These are phyloP conservation scores for Contarinia nasturtii DNA, from an alignment of 1,140 invertebrate species.

Conservation along the genomic window DNA sequence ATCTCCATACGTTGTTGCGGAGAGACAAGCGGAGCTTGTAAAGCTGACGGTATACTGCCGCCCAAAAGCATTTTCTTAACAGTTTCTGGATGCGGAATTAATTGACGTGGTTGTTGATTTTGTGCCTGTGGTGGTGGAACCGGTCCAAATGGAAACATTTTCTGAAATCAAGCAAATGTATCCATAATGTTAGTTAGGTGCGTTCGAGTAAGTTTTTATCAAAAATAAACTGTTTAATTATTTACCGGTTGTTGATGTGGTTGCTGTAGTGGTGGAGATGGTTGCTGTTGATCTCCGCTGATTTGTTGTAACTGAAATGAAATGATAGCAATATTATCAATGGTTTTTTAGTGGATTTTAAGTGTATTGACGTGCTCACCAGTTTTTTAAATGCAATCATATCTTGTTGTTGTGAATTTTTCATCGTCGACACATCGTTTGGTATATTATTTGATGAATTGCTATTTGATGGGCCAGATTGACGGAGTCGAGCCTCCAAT, in stretches of 20 bases:
- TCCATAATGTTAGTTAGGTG: too few species aligned
- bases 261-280: neutral
- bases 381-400: slow-evolving; percentile 8
- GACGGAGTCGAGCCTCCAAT: slow-evolving; percentile 44
- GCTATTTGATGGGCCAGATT: neutral
- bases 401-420: slow-evolving; percentile 4
- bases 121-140: neutral
- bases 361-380: too few species aligned
- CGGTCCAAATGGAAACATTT: neutral
- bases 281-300: neutral
- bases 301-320: neutral
- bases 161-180: too few species aligned
- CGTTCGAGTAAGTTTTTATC: too few species aligned
- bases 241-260: neutral
- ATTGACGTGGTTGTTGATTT: neutral
- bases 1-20: slow-evolving; percentile 32
- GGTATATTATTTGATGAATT: neutral
- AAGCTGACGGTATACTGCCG: neutral
- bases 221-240: too few species aligned
- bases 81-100: neutral
- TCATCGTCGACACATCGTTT: too few species aligned
- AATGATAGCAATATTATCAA: slow-evolving; percentile 27
- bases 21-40: neutral
- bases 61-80: neutral
- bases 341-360: too few species aligned